These are phyloP conservation scores for Rosalia funebris DNA, from an alignment of 2,888 invertebrate species.

Conservation along the genomic window DNA sequence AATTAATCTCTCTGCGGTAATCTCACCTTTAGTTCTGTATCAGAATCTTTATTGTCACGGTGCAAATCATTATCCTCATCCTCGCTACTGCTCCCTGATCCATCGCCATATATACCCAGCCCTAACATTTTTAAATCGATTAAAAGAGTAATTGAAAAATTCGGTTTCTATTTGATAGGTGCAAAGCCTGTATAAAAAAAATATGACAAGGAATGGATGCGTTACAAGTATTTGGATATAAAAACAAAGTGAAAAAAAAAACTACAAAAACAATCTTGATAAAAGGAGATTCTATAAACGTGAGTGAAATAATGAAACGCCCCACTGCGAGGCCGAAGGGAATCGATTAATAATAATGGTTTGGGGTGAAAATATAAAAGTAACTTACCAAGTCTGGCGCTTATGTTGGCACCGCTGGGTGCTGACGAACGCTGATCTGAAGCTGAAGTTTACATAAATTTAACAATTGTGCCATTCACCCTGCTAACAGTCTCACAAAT, in stretches of 20 bases:
- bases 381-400: slow-evolving; percentile 90
- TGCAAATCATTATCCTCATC: slow-evolving; percentile 57
- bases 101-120: slow-evolving; percentile 83
- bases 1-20: too few species aligned
- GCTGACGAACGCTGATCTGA: slow-evolving; percentile 62
- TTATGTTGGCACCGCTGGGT: slow-evolving; percentile 78
- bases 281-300: too few species aligned
- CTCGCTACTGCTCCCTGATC: slow-evolving; percentile 69
- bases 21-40: slow-evolving; percentile 78
- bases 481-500: slow-evolving; percentile 59
- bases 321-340: too few species aligned
- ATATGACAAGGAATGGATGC: neutral
- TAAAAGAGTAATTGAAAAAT: neutral
- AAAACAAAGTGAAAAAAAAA: too few species aligned
- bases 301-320: too few species aligned
- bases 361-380: slow-evolving; percentile 26
- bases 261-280: too few species aligned
- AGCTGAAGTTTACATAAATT: slow-evolving; percentile 64
- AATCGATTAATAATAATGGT: slow-evolving; percentile 21
- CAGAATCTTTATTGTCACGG: slow-evolving; percentile 62
- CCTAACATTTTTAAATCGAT: slow-evolving; percentile 65
- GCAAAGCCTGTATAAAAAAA: slow-evolving; percentile 11
- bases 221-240: too few species aligned
- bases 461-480: slow-evolving; percentile 60
- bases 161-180: neutral